These are phyloP conservation scores for Scomberomorus guttatus DNA, from an alignment of 2,797 vertebrate genomes.

Conservation along the genomic window DNA sequence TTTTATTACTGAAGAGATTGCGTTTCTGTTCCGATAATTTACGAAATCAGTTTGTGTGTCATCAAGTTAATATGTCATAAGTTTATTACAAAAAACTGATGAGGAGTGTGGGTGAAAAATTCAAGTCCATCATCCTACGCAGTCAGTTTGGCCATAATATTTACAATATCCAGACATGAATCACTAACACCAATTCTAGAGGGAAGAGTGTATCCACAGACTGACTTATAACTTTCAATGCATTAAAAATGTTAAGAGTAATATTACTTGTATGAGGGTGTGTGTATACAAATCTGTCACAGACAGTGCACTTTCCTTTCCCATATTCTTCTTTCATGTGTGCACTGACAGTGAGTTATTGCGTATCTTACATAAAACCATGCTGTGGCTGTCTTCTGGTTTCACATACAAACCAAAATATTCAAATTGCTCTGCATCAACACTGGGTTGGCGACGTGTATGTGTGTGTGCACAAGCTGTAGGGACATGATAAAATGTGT, in stretches of 20 bases:
- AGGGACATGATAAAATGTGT: constrained; percentile 10
- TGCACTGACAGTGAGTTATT: constrained; percentile 31
- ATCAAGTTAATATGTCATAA: constrained; percentile 66
- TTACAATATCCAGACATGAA: constrained; percentile 74
- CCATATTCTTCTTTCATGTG: constrained; percentile 38
- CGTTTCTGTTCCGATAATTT: constrained; percentile 52
- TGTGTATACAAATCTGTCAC: constrained; percentile 43
- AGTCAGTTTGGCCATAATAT: constrained; percentile 76
- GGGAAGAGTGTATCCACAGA: constrained; percentile 47
- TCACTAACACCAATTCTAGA: constrained; percentile 61
- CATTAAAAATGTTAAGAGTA: constrained; percentile 30
- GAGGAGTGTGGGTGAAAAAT: constrained; percentile 65
- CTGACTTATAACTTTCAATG: constrained; percentile 50
- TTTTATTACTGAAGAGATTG: constrained; percentile 60
- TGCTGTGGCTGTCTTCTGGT: constrained; percentile 27
- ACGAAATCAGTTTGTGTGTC: constrained; percentile 61
- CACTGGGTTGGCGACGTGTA: constrained; percentile 9
- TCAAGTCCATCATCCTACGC: constrained; percentile 58
- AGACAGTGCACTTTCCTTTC: constrained; percentile 31
- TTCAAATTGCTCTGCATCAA: constrained; percentile 42
- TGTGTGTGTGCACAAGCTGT: background rate
- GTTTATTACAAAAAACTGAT: constrained; percentile 65
- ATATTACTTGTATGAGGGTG: constrained; percentile 30
- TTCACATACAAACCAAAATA: constrained; percentile 44
- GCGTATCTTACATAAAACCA: constrained; percentile 27